Base-by-base conservation (phyloP, 2,113 vertebrate species). In the Sylvilagus bachmani region DNA sequence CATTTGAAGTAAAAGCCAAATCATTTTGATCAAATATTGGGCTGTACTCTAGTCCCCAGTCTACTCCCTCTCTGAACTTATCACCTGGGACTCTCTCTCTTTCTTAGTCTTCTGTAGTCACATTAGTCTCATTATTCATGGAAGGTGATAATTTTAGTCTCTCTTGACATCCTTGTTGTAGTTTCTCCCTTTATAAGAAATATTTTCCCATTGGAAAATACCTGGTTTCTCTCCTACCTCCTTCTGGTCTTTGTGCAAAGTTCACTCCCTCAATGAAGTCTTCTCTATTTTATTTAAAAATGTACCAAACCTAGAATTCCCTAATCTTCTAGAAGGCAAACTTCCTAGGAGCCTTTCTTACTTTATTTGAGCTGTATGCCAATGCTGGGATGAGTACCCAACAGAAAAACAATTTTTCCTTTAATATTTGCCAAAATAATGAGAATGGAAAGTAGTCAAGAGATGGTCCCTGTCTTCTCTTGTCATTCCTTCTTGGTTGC, bases 241-340 rank as follows among this genome's bases (percentile, higher is more conserved):
- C 25, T 84, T 91, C 66, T 31, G 1, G 1, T 61, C n/a, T 75
- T 74, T 87, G 27, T 53, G 21, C 9, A n/a, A 74, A 29, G 22
- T 53, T 36, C 61, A 44, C 6, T 6, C 44, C 95, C 44, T 89
- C 49, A 66, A 24, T 4, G 7, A 95, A 0, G 0, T 6, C 11
- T 93, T 66, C 25, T 21, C 31, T 95, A 12, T 10, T 86, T 31
- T 27, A 73, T 27, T 93, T 91, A 88, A 91, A 89, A 74, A 0
- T 58, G 1, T 4, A 53, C 38, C 3, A 89, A 3, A 4, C 19
- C 11, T 2, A 88, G 11, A 0, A 74, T 31, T 75, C 44, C 6
- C 0, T 78, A 79, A 55, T 3, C 19, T 22, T 3, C 8, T 73
- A 94, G 55, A 64, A 81, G 61, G 29, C 12, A 88, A 49, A 77